Percentiles rank a stretch among this genome's conserved stretches.
Evolutionary conservation across 1,140 invertebrate genomes (phyloP).

Genomic region (Leptoteleia sp.): DNA sequence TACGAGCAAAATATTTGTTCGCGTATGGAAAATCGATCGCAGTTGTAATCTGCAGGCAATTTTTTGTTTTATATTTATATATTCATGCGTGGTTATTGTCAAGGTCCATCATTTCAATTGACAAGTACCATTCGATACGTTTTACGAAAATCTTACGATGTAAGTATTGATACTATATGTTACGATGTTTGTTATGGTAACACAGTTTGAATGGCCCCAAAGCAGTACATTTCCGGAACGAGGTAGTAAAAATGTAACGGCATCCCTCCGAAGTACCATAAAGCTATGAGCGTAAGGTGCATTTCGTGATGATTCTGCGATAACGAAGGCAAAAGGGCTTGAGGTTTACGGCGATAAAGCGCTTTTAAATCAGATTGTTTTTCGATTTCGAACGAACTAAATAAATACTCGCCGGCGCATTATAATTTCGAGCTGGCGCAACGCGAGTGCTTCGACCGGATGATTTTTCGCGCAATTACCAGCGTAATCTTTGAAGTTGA

Average conservation of each 20-base stretch:
- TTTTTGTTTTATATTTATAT: conserved; percentile 25
- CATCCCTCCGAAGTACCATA: conserved; percentile 79
- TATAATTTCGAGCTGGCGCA: background rate
- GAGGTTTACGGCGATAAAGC: conserved; percentile 25
- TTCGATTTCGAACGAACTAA: conserved; percentile 19
- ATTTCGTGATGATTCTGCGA: conserved; percentile 77
- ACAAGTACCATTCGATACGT: conserved; percentile 22
- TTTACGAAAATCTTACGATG: conserved; percentile 42
- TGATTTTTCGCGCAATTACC: conserved; percentile 28
- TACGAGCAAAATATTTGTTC: background rate
- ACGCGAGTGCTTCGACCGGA: background rate
- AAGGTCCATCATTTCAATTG: conserved; percentile 36
- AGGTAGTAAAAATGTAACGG: conserved; percentile 81
- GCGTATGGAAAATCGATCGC: conserved; percentile 2
- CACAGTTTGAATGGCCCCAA: conserved; percentile 70
- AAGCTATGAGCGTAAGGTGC: conserved; percentile 79
- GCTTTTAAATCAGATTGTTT: conserved; percentile 41
- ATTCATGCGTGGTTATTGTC: conserved; percentile 6
- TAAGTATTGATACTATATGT: conserved; percentile 45
- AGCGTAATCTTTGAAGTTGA: conserved; percentile 28
- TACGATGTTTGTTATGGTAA: conserved; percentile 63
- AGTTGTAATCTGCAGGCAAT: background rate
- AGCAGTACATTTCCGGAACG: conserved; percentile 73
- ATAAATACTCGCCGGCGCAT: conserved; percentile 7
- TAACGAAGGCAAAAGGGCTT: conserved; percentile 69